phyloP scores from a whole-genome alignment of 2,888 invertebrate genomes.

The Andrena praecox region DNA sequence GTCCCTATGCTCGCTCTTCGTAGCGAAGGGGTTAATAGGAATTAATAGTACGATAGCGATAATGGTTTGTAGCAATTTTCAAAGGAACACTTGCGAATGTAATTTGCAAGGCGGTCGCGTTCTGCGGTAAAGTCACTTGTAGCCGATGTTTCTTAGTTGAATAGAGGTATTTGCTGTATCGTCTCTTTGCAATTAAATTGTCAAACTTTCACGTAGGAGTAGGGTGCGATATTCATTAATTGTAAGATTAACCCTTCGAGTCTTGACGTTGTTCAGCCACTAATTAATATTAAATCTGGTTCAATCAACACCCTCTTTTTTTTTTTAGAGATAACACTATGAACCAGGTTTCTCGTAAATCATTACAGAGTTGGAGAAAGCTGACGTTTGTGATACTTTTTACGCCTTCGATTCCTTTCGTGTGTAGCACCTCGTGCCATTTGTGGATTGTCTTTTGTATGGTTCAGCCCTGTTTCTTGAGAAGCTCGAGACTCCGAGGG shows the following conservation, averaged over 20 bases:
- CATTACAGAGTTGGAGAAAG: neutral
- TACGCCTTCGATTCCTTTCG: constrained; percentile 15
- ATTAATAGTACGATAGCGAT: constrained; percentile 44
- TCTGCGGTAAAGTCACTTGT: constrained; percentile 47
- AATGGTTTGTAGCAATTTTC: constrained; percentile 50
- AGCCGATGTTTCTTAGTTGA: constrained; percentile 61
- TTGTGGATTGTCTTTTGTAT: neutral
- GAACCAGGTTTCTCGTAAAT: neutral
- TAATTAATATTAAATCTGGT: neutral
- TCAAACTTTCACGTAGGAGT: constrained; percentile 56
- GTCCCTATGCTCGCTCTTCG: constrained; percentile 5
- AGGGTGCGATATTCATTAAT: constrained; percentile 59
- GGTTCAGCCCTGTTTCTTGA: neutral
- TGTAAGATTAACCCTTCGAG: constrained; percentile 54
- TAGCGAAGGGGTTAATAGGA: constrained; percentile 37
- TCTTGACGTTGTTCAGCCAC: neutral
- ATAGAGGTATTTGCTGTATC: constrained; percentile 60
- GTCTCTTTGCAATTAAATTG: constrained; percentile 62
- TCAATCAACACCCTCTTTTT: neutral
- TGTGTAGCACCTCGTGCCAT: neutral
- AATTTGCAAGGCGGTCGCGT: constrained; percentile 58
- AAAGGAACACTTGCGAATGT: constrained; percentile 53
- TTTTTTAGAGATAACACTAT: neutral
- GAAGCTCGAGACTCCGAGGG: constrained; percentile 39
- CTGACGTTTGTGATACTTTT: constrained; percentile 13